Conservation (phyloP, 2,113 vertebrate species). For the Lates calcarifer region DNA sequence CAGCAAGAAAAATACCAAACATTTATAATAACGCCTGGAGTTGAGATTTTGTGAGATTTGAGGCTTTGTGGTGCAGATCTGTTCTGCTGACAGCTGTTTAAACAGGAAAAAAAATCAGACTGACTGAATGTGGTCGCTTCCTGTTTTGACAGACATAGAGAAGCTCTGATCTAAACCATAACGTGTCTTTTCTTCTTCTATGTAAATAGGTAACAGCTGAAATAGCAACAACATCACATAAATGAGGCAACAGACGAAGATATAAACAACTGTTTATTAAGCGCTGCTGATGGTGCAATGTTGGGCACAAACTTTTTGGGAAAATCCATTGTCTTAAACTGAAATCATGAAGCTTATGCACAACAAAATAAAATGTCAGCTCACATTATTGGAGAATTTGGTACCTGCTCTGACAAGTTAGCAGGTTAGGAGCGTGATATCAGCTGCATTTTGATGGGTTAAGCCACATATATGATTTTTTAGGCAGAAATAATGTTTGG, state of each 20-base stretch:
- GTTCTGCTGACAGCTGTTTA: constrained; percentile 31
- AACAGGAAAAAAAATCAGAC: constrained; percentile 4
- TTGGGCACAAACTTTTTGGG: neutral
- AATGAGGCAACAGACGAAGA: neutral
- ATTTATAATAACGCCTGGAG: neutral
- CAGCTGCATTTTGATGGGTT: neutral
- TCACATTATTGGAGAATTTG: neutral
- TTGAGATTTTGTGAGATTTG: neutral
- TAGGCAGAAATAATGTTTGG: neutral
- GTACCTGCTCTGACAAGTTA: neutral
- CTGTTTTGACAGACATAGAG: constrained; percentile 40
- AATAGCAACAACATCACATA: constrained; percentile 15
- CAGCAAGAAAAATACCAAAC: neutral
- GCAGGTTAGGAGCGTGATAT: neutral
- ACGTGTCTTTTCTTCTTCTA: constrained; percentile 2
- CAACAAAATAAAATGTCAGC: neutral
- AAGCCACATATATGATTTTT: neutral
- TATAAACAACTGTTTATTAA: constrained; percentile 51
- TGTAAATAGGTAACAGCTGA: neutral
- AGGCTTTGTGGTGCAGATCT: neutral
- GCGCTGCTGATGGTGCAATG: constrained; percentile 23
- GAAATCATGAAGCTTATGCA: neutral
- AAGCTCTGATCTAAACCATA: constrained; percentile 25
- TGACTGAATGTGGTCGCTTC: constrained; percentile 5
- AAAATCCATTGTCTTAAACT: neutral